Percentiles rank a stretch among this genome's conserved stretches.
Conservation (phyloP, 2,113 vertebrate genomes). For the Chloebia gouldiae region DNA sequence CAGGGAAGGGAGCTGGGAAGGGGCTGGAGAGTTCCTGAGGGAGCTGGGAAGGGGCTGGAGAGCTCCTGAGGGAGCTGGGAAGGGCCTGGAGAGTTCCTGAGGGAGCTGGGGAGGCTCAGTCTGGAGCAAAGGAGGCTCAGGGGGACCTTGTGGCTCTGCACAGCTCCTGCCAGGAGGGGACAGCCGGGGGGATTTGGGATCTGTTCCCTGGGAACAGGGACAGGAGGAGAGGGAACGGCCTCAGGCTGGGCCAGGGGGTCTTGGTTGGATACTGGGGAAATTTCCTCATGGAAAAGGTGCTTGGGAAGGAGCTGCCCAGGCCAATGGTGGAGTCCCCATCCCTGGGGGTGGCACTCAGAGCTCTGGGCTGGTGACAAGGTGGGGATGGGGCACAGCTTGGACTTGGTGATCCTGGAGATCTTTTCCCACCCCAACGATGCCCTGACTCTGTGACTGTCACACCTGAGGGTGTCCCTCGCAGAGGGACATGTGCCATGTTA, state of each 20-base stretch:
- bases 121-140: not conserved
- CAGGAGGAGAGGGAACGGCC: not conserved
- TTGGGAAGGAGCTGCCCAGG: not conserved
- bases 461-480: not conserved
- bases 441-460: rapidly evolving
- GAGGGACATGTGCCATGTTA: not conserved
- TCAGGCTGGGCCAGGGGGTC: not conserved
- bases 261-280: not conserved
- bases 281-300: rapidly evolving
- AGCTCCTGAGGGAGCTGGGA: not conserved
- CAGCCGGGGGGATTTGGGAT: not conserved
- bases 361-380: not conserved
- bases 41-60: not conserved
- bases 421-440: rapidly evolving
- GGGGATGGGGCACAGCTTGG: rapidly evolving
- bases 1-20: not conserved
- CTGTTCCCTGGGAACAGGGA: not conserved
- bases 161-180: not conserved
- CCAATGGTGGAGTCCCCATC: not conserved
- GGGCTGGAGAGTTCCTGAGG: not conserved
- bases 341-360: not conserved
- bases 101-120: not conserved
- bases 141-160: not conserved
- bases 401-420: rapidly evolving
- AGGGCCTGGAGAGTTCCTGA: not conserved